A percentile compares a stretch with the other conserved stretches of the same genome.
Conservation (phyloP, 2,113 vertebrate species). For the Gambusia affinis region DNA sequence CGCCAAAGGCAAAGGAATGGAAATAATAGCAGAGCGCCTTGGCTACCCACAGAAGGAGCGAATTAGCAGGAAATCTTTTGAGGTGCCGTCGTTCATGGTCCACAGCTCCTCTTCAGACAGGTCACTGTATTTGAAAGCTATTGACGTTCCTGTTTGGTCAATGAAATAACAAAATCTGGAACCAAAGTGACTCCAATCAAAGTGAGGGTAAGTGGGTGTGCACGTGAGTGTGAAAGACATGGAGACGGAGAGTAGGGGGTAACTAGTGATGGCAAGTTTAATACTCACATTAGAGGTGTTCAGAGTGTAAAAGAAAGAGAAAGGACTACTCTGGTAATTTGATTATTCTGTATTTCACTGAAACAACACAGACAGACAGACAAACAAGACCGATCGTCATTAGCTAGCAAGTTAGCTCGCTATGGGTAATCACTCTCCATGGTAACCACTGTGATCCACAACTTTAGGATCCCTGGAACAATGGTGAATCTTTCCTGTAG, state of each 20-base stretch:
- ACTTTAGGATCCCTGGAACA: no score
- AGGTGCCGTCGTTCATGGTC: constrained; percentile 73
- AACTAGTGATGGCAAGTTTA: constrained; percentile 35
- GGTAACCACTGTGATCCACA: no score
- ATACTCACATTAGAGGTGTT: constrained; percentile 21
- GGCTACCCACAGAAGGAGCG: constrained; percentile 45
- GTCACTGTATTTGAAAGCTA: constrained; percentile 77
- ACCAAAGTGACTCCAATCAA: constrained; percentile 73
- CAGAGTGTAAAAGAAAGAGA: background rate
- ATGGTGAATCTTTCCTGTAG: no score
- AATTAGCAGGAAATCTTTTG: constrained; percentile 75
- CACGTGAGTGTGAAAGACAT: constrained; percentile 1
- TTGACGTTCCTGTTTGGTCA: constrained; percentile 76
- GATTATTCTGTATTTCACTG: background rate
- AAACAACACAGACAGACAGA: background rate
- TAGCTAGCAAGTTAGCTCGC: background rate
- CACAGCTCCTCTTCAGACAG: constrained; percentile 73
- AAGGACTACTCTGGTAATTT: constrained; percentile 12
- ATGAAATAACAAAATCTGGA: constrained; percentile 79
- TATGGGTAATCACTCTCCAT: background rate
- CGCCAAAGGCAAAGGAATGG: constrained; percentile 67
- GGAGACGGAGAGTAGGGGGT: constrained; percentile 5
- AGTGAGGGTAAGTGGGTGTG: constrained; percentile 47
- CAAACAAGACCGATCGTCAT: background rate
- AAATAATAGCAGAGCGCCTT: constrained; percentile 68